Evolutionary conservation across 2,113 vertebrate species (phyloP), one percentile per base, ranked within the genome.

Genomic region (Seriola aureovittata): DNA sequence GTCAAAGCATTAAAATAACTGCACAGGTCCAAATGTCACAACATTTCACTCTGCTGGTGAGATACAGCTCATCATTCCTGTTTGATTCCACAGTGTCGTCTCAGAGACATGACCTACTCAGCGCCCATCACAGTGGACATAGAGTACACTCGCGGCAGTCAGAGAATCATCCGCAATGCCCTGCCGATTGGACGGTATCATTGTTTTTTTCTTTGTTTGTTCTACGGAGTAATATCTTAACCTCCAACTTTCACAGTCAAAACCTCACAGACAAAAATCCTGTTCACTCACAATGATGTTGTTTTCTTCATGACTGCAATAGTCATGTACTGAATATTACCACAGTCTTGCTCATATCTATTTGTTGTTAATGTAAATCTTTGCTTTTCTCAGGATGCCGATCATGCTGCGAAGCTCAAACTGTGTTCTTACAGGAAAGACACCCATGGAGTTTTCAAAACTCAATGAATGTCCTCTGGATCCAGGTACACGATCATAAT

Each of bases 371-470:
- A 73, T 19, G 0, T 29, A 2, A 52, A 44, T 36, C 25, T 81
- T 59, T 88, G 70, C 85, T 89, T 85, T 79, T 80, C 87, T 67
- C 91, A 99, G 98, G 92, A 99, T 99, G 98, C 98, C 98, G 2
- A 99, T 99, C 85, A 99, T 99, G 98, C 93, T 99, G 46, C 96
- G 97, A 29, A 99, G 98, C 71, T 99, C 98, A 8, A 99, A 99
- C 88, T 99, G 98, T 85, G 98, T 99, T 50, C 96, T 99, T 58
- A 97, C 96, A 0, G 98, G 97, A 71, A 99, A 99, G 88, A 99
- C 98, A 0, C 96, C 96, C 1, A 96, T 98, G 79, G 98, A 99
- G 93, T 98, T 97, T 91, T 97, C 97, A 42, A 99, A 98, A 78
- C 95, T 99, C 12, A 99, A 99, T 0, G 98, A 99, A 78, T 99